Conservation (phyloP, 2,888 invertebrate species). For the Pherbina coryleti region DNA sequence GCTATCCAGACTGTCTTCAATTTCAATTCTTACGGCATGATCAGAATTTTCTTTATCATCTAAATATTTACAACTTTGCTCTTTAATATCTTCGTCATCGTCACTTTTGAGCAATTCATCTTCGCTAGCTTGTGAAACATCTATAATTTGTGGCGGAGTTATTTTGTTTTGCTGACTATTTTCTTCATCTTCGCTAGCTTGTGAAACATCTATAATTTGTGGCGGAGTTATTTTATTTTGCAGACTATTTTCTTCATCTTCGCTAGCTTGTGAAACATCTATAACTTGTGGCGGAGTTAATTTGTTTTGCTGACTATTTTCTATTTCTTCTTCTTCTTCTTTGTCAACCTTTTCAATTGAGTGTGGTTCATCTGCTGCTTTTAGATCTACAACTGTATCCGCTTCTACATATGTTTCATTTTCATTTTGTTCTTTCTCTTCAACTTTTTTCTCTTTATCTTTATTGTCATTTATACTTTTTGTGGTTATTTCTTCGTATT, state of each 20-base stretch:
- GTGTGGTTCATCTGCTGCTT: slow-evolving; percentile 12
- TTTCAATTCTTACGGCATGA: background rate
- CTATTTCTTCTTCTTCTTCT: background rate
- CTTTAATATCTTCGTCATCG: background rate
- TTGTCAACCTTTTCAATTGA: background rate
- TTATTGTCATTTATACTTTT: background rate
- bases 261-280: background rate
- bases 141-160: background rate
- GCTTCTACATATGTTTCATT: background rate
- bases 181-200: background rate
- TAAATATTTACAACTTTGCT: background rate
- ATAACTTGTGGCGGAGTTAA: background rate
- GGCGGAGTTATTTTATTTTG: background rate
- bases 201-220: background rate
- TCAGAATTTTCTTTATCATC: background rate
- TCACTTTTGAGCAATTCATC: slow-evolving; percentile 22
- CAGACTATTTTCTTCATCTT: background rate
- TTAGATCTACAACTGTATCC: background rate
- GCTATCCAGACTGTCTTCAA: background rate
- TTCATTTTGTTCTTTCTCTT: background rate
- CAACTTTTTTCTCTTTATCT: background rate
- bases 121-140: slow-evolving; percentile 3
- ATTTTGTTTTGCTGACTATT: background rate
- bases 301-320: background rate
- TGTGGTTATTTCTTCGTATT: background rate